Base-by-base conservation (phyloP, 2,113 vertebrate species). In the Himantopus leucocephalus region DNA sequence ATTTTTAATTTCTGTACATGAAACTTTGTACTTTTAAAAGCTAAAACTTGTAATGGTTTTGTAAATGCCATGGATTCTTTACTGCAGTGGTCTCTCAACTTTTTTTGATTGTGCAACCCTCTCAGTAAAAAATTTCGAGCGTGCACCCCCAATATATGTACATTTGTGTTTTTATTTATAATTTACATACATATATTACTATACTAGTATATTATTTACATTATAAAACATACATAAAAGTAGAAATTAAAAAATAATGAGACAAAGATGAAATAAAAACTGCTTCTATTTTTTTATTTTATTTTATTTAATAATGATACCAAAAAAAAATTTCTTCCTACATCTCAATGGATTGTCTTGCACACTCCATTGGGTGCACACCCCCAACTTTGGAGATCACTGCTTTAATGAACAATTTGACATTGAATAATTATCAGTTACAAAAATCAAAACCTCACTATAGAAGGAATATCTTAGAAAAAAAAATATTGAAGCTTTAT, bases 301-400 rank as follows among this genome's bases (percentile, higher is more conserved):
- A 3, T n/a, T 55, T 70, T 64, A 30, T 62, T 78, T 56, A 52
- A 27, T 62, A 43, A 68, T 52, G 3, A 30, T 37, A 4, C 1
- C 16, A 85, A 66, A 24, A 85, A 67, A 66, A 64, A 45, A 15
- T 12, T 35, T 77, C 14, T 14, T 75, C 3, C 37, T 79, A 8
- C 20, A 75, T 7, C 5, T 11, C 7, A 10, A 11, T 20, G 3
- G 3, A n/a, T 59, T 74, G 3, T 50, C 20, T 68, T 73, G 9
- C 3, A 3, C 4, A 13, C 8, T 67, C 6, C 10, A 3, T 5
- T 39, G 10, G 1, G 7, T 35, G 8, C 24, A 53, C 4, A 30
- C 18, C 30, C 2, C 2, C 12, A 4, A 39, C n/a, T 22, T 72
- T 56, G 53, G 34, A 48, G 30, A 52, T 12, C 10, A 34, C 5